phyloP scores from a whole-genome alignment of 1,140 invertebrate genomes.

The Drosophila prosaltans region DNA sequence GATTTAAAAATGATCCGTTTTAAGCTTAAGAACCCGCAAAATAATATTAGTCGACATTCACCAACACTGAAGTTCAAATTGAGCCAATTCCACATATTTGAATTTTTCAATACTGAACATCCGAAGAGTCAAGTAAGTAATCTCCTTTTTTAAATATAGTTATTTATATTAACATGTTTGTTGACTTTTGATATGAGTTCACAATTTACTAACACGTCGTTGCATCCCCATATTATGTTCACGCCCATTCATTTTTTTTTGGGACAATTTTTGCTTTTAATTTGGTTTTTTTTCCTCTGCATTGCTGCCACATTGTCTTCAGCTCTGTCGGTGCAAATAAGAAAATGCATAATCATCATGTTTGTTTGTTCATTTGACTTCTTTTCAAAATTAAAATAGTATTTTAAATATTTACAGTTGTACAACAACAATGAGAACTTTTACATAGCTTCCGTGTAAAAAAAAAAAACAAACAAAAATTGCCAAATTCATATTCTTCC shows the following conservation, averaged over 20 bases:
- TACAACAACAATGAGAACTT: slow-evolving; percentile 14
- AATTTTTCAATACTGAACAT: too few relatives aligned
- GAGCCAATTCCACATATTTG: too few relatives aligned
- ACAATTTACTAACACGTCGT: slow-evolving; percentile 2
- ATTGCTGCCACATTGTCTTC: slow-evolving; percentile 40
- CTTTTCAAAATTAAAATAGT: slow-evolving; percentile 41
- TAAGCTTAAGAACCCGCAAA: too few relatives aligned
- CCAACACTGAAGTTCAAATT: too few relatives aligned
- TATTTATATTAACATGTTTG: neutral
- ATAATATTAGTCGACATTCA: too few relatives aligned
- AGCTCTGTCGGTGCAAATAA: slow-evolving; percentile 11
- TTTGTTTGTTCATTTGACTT: slow-evolving; percentile 16
- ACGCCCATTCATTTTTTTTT: neutral
- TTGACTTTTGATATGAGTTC: neutral
- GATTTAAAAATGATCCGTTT: too few relatives aligned
- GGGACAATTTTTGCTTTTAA: too few relatives aligned
- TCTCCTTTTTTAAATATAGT: too few relatives aligned
- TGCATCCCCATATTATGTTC: neutral
- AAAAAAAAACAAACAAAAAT: neutral
- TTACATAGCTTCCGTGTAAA: neutral
- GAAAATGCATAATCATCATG: slow-evolving; percentile 44
- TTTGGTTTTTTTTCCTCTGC: slow-evolving; percentile 1
- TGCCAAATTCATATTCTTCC: slow-evolving; percentile 4
- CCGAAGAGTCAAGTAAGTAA: too few relatives aligned
- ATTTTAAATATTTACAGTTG: slow-evolving; percentile 47